These are phyloP conservation scores for Crotalus horridus DNA, from an alignment of 2,113 vertebrate genomes.

Conservation along the genomic window DNA sequence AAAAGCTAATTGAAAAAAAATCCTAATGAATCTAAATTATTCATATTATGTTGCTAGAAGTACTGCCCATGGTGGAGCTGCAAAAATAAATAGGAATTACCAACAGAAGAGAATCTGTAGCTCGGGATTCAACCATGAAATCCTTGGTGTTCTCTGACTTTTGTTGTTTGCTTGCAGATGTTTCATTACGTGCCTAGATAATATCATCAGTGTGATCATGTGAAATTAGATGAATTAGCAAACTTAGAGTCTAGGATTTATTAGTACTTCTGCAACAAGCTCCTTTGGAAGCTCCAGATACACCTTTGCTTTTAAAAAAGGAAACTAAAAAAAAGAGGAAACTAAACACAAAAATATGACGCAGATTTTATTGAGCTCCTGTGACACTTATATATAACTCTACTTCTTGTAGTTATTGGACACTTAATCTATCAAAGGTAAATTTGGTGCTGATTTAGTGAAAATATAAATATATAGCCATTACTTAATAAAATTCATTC, in stretches of 20 bases:
- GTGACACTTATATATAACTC: not conserved
- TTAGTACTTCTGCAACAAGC: not conserved
- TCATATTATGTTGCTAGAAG: not conserved
- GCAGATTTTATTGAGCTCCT: not conserved
- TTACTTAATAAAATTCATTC: not conserved
- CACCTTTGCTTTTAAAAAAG: not conserved
- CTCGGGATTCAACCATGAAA: not conserved
- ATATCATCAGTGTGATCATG: not conserved
- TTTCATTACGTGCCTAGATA: not conserved
- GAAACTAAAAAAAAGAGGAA: not conserved
- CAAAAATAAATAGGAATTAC: not conserved
- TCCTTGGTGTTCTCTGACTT: not conserved
- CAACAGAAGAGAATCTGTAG: not conserved
- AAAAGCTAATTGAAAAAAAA: conserved; percentile 2
- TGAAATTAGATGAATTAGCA: not conserved
- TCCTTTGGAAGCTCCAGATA: not conserved
- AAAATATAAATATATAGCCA: not conserved
- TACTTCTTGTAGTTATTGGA: not conserved
- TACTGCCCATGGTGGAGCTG: not conserved
- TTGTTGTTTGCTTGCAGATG: not conserved
- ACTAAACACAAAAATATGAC: not conserved
- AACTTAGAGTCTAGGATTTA: not conserved
- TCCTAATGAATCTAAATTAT: not conserved
- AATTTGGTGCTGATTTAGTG: not conserved
- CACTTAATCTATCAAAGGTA: not conserved